A percentile compares a stretch with the other conserved stretches of the same genome.
These are phyloP conservation scores for Osmerus mordax DNA, from an alignment of 2,113 vertebrate genomes.

Conservation along the genomic window DNA sequence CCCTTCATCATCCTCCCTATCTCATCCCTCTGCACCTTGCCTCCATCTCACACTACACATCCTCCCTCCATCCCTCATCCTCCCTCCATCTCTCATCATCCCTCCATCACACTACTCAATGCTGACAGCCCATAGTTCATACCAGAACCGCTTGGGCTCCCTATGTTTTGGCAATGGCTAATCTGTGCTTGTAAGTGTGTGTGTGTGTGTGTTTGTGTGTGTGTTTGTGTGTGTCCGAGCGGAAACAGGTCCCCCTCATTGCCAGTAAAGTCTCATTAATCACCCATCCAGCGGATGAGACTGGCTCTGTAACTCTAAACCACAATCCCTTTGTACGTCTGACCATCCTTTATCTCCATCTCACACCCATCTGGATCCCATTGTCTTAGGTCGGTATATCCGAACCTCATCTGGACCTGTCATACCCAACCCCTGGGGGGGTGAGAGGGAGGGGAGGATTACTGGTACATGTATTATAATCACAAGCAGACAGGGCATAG, in stretches of 20 bases:
- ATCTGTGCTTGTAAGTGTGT: neutral
- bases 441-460: neutral
- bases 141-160: too few species aligned
- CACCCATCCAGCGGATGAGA: neutral
- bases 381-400: neutral
- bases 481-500: too few species aligned
- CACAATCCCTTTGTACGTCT: neutral
- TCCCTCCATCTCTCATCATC: too few species aligned
- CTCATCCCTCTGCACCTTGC: too few species aligned
- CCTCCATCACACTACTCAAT: too few species aligned
- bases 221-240: neutral
- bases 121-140: too few species aligned
- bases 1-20: too few species aligned
- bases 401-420: neutral
- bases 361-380: neutral
- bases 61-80: too few species aligned
- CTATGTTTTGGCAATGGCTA: too few species aligned
- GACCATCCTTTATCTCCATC: neutral
- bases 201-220: neutral
- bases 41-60: too few species aligned
- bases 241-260: neutral
- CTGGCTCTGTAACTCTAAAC: neutral
- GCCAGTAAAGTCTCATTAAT: slow-evolving; percentile 2
- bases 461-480: too few species aligned
- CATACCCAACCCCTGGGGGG: neutral